Evolutionary conservation across 1,140 invertebrate genomes (phyloP).

Genomic region (Drosophila pachea): DNA sequence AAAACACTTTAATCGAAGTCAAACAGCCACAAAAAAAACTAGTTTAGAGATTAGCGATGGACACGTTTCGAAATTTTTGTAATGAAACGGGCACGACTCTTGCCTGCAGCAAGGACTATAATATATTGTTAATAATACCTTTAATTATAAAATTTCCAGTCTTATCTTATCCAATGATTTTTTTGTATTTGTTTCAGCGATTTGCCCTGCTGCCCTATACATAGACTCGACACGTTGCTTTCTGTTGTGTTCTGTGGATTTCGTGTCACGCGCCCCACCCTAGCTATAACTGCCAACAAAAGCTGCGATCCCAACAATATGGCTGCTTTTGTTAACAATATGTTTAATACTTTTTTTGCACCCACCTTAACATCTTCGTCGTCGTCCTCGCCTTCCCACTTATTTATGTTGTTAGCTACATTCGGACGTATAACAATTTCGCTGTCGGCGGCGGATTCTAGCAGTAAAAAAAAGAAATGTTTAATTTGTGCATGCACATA

Average conservation of each 20-base stretch:
- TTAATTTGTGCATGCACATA: slow-evolving; percentile 14
- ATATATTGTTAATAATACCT: too few species aligned
- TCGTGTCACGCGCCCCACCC: not conserved
- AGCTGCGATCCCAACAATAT: slow-evolving; percentile 13
- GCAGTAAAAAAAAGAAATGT: slow-evolving; percentile 16
- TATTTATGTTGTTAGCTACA: slow-evolving; percentile 80
- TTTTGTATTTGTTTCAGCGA: not conserved
- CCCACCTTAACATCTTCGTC: slow-evolving; percentile 91
- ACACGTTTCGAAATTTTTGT: not conserved
- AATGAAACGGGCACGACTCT: not conserved
- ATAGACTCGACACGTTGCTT: too few species aligned
- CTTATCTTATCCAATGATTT: not conserved
- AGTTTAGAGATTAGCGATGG: slow-evolving; percentile 43
- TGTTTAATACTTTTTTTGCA: slow-evolving; percentile 1
- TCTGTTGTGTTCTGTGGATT: too few species aligned
- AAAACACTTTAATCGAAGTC: slow-evolving; percentile 45
- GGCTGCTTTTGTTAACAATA: slow-evolving; percentile 4
- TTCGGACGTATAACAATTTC: slow-evolving; percentile 70
- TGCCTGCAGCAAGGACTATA: too few species aligned
- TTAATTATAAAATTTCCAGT: not conserved
- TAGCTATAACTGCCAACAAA: slow-evolving; percentile 12
- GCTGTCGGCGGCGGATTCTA: slow-evolving; percentile 72
- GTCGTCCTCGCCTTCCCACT: slow-evolving; percentile 94
- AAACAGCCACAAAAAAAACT: slow-evolving; percentile 29
- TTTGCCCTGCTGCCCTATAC: not conserved